phyloP scores from a whole-genome alignment of 2,888 invertebrate species.

The Parapristionchus giblindavisi region DNA sequence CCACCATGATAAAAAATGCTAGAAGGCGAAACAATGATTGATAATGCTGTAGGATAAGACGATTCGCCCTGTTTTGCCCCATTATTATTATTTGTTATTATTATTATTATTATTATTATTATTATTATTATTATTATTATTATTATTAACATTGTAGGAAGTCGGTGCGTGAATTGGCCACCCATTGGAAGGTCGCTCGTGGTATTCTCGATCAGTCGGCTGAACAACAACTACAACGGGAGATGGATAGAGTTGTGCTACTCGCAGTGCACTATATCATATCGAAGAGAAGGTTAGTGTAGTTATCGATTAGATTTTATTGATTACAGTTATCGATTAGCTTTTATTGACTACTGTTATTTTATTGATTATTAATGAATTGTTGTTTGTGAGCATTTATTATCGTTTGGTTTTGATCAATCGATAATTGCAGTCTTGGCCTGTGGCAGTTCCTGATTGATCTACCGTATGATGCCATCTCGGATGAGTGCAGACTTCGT shows the following conservation, averaged over 20 bases:
- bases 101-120: neutral
- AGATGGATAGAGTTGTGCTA: slow-evolving; percentile 64
- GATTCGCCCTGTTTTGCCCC: neutral
- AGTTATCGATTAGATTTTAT: neutral
- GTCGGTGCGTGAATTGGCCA: slow-evolving; percentile 57
- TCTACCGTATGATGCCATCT: slow-evolving; percentile 62
- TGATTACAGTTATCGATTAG: no score
- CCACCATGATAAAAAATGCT: no score
- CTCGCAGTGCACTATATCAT: slow-evolving; percentile 60
- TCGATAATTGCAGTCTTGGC: slow-evolving; percentile 53
- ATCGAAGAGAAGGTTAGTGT: slow-evolving; percentile 49
- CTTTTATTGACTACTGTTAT: no score
- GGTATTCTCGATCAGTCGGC: slow-evolving; percentile 42
- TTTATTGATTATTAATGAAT: no score
- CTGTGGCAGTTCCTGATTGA: slow-evolving; percentile 68
- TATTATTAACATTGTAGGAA: slow-evolving; percentile 3
- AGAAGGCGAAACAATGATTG: no score
- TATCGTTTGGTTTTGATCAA: no score
- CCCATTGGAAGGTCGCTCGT: slow-evolving; percentile 56
- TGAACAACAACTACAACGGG: slow-evolving; percentile 56
- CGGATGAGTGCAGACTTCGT: slow-evolving; percentile 60
- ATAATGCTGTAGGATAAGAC: neutral
- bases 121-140: neutral
- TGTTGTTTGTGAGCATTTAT: no score
- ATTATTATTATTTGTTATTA: no score